Conservation (phyloP, 53 echinoderm and acorn worm genomes). For the Henricia sp. region DNA sequence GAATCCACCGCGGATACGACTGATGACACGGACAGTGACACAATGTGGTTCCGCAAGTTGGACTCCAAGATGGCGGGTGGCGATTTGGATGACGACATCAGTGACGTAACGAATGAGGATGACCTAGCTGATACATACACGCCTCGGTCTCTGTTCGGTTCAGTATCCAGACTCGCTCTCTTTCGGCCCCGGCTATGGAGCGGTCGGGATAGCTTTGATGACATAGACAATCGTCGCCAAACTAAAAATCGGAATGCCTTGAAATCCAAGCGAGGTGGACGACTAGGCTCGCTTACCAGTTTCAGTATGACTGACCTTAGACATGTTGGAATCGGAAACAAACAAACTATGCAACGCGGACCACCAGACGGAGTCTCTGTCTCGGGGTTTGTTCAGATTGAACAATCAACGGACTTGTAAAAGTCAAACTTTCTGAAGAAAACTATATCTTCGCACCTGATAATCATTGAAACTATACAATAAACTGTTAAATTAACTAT, state of each 20-base stretch:
- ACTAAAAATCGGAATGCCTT: neutral
- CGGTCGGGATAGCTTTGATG: neutral
- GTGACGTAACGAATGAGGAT: constrained; percentile 11
- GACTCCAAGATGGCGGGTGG: neutral
- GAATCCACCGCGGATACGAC: constrained; percentile 21
- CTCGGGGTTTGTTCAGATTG: neutral
- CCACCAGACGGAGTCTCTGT: constrained; percentile 26
- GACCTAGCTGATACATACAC: neutral
- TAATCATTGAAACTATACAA: no score
- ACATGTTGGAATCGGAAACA: neutral
- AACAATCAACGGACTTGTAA: constrained; percentile 38
- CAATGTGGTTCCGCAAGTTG: neutral
- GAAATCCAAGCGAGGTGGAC: neutral
- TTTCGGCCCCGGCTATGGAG: constrained; percentile 27
- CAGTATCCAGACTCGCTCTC: constrained; percentile 28
- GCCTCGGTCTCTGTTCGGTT: constrained; percentile 9
- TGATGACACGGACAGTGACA: constrained; percentile 1
- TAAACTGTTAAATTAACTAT: no score
- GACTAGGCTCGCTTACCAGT: constrained; percentile 11
- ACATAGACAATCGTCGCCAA: neutral
- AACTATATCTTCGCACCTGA: no score
- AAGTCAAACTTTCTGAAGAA: neutral
- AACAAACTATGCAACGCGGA: neutral
- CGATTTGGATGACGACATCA: constrained; percentile 28
- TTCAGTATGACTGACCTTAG: constrained; percentile 24